A percentile compares a stretch with the other conserved stretches of the same genome.
phyloP scores from a whole-genome alignment of 64 coral and sea anemone genomes.

The Montipora capricornis region DNA sequence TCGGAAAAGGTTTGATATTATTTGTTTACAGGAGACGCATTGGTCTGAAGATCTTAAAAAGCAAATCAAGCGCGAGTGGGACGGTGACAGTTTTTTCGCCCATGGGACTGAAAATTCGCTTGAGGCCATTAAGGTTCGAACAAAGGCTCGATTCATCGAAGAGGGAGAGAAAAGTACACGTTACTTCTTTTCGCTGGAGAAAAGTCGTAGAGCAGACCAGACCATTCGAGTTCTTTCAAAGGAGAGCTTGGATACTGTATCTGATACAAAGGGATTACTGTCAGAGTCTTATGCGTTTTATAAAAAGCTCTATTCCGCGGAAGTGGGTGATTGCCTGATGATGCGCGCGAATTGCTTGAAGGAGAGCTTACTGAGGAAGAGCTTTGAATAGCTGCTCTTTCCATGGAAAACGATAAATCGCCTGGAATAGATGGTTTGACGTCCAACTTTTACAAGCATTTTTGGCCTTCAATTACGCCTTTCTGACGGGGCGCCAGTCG shows the following conservation, averaged over 20 bases:
- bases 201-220: conserved; percentile 5
- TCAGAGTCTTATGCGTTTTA: conserved; percentile 7
- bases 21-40: too few species aligned
- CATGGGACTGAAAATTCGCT: too few species aligned
- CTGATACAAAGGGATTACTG: neutral
- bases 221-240: conserved; percentile 16
- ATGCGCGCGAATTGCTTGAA: too few species aligned
- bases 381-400: neutral
- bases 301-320: neutral
- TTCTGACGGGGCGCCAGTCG: too few species aligned
- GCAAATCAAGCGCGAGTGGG: too few species aligned
- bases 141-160: conserved; percentile 1
- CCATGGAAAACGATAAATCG: neutral
- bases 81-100: too few species aligned
- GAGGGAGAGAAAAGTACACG: conserved; percentile 26
- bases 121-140: conserved; percentile 6
- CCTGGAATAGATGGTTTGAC: too few species aligned
- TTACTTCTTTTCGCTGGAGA: conserved; percentile 15
- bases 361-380: neutral
- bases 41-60: too few species aligned
- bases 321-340: neutral
- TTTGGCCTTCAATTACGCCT: conserved; percentile 5
- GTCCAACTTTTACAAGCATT: neutral
- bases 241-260: neutral
- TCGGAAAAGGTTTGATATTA: too few species aligned